Percentiles rank a stretch among this genome's conserved stretches.
phyloP scores from a whole-genome alignment of 2,797 vertebrate species.

The Neoniphon sammara region DNA sequence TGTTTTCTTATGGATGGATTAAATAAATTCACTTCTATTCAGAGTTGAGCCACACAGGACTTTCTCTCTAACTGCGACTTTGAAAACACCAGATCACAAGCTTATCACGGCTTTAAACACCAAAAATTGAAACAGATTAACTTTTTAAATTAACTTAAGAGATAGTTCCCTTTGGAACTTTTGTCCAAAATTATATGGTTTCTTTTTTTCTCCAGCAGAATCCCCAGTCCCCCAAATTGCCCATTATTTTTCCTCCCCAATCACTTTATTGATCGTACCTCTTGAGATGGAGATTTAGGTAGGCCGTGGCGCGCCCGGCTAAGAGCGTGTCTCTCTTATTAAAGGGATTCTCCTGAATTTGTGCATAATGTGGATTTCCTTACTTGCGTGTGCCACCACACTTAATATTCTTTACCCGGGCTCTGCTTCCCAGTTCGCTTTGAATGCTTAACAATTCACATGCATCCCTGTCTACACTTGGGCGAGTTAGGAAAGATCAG shows the following conservation, averaged over 20 bases:
- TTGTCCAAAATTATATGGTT: conserved; percentile 29
- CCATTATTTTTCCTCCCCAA: conserved; percentile 63
- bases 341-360: conserved; percentile 58
- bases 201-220: conserved; percentile 43
- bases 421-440: conserved; percentile 41
- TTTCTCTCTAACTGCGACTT: conserved; percentile 22
- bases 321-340: conserved; percentile 49
- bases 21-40: background rate
- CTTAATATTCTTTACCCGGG: conserved; percentile 55
- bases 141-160: conserved; percentile 40
- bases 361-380: conserved; percentile 38
- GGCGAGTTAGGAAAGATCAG: conserved; percentile 59
- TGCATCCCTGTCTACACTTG: conserved; percentile 49
- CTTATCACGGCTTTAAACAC: conserved; percentile 2
- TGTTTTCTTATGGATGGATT: conserved; percentile 52
- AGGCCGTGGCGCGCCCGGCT: conserved; percentile 19
- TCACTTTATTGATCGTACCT: conserved; percentile 65
- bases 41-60: background rate
- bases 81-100: conserved; percentile 37
- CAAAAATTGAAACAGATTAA: conserved; percentile 56
- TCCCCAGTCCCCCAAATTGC: conserved; percentile 62
- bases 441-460: conserved; percentile 47
- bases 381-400: conserved; percentile 44
- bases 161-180: conserved; percentile 47
- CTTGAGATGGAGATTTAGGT: conserved; percentile 59